Base-by-base conservation (phyloP, 2,113 vertebrate species). In the Gambusia affinis region DNA sequence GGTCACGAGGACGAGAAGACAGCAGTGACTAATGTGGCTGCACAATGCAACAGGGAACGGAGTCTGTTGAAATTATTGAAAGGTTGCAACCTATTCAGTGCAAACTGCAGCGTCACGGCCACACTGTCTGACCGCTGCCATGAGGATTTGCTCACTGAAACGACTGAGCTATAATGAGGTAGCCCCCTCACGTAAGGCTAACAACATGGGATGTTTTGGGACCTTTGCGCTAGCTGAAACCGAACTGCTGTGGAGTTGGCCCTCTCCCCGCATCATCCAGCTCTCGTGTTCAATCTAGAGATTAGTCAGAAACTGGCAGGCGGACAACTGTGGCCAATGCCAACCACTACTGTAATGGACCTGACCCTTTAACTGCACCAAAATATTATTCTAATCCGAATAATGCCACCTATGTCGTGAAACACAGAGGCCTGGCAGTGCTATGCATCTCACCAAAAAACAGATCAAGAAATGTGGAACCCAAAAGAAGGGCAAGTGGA, bases 11-110 rank as follows among this genome's bases (percentile, higher is more conserved):
- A 90, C 88, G 87, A 89, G 62, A 86, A 86, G 85, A 90, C 85
- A 84, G 89, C 81, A 44, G 83, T 91, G 91, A 92, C 89, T 89
- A 91, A 93, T 92, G 90, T 75, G 82, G 83, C 61, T 3, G n/a
- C 84, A 78, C 85, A 83, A 88, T 81, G 85, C 89, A 82, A 77
- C 75, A 71, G 85, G 79, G 75, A 90, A 57, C 2, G 87, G 64
- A 72, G 87, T 75, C 72, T 57, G 72, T 63, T 70, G 64, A 62
- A 86, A 90, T 76, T 74, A 76, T 4, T 76, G 37, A 79, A 84
- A 82, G 82, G 82, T 85, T 80, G 79, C 66, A 82, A 81, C 78
- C 81, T 81, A 81, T 89, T 86, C 79, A 81, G 42, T 72, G 79
- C 79, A 77, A 77, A 85, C 85, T 76, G 76, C 17, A 28, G 64